Percentiles rank a stretch among this genome's conserved stretches.
phyloP scores from a whole-genome alignment of 2,113 vertebrate genomes.

The Hystrix cristata region DNA sequence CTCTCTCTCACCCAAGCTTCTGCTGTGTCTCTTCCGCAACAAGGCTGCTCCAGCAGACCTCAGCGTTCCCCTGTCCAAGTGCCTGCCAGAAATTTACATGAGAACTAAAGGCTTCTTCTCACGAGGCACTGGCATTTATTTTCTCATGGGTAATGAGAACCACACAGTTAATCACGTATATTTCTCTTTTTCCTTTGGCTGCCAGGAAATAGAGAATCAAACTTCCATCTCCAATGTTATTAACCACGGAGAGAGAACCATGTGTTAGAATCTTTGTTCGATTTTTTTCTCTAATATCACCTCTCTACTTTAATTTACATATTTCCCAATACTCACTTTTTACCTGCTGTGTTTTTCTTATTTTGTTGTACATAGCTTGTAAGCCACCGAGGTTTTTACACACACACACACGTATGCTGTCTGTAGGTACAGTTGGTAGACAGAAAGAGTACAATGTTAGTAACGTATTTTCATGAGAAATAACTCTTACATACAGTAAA shows the following conservation, averaged over 20 bases:
- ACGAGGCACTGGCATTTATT: background rate
- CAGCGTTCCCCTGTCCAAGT: background rate
- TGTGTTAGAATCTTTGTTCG: slow-evolving; percentile 15
- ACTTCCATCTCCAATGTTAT: background rate
- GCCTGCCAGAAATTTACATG: background rate
- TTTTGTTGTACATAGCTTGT: slow-evolving; percentile 3
- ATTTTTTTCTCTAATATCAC: slow-evolving; percentile 28
- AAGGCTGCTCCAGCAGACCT: background rate
- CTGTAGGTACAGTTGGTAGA: background rate
- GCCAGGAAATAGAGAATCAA: slow-evolving; percentile 64
- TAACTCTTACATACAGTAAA: slow-evolving; percentile 10
- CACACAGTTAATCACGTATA: background rate
- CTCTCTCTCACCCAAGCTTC: background rate
- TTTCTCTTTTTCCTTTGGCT: slow-evolving; percentile 52
- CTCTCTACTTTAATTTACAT: slow-evolving; percentile 40
- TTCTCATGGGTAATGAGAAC: slow-evolving; percentile 24
- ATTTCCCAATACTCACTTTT: slow-evolving; percentile 3
- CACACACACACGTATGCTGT: no score
- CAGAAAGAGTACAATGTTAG: slow-evolving; percentile 26
- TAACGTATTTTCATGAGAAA: slow-evolving; percentile 48
- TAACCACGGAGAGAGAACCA: slow-evolving; percentile 33
- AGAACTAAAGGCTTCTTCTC: background rate
- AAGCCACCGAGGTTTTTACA: background rate
- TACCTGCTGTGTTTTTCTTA: background rate
- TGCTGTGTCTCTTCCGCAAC: background rate